phyloP scores from a whole-genome alignment of 2,797 vertebrate species.

The Allobates femoralis region DNA sequence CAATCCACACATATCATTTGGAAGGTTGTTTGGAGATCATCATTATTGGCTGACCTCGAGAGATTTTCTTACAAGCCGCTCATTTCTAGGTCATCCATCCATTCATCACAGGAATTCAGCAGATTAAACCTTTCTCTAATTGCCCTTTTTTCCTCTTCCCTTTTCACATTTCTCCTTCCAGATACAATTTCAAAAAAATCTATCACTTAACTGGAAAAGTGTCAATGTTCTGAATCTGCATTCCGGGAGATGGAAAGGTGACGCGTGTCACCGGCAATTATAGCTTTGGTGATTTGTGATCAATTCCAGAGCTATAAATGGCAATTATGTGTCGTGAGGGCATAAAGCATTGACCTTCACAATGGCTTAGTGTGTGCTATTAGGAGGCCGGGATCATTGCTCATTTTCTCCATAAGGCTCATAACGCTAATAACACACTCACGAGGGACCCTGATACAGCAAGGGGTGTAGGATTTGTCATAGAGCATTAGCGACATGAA shows the following conservation, averaged over 20 bases:
- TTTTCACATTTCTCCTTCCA: not conserved
- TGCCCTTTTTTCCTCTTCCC: not conserved
- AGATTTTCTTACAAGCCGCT: not conserved
- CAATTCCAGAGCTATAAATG: conserved; percentile 39
- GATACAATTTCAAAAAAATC: conserved; percentile 11
- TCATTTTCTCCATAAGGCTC: not conserved
- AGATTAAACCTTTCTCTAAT: not conserved
- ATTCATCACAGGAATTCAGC: not conserved
- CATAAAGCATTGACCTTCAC: conserved; percentile 27
- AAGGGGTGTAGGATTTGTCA: not conserved
- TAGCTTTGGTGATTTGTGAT: conserved; percentile 40
- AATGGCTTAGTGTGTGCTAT: not conserved
- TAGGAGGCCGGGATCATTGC: not conserved
- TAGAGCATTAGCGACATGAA: not conserved
- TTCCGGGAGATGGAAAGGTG: conserved; percentile 27
- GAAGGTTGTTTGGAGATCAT: not conserved
- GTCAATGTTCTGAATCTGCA: conserved; percentile 18
- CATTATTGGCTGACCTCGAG: not conserved
- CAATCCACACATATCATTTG: not conserved
- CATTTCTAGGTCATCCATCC: not conserved
- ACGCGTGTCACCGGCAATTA: conserved; percentile 33
- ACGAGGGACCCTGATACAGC: not conserved
- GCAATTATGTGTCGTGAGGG: conserved; percentile 34
- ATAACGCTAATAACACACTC: conserved; percentile 6
- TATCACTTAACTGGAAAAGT: not conserved